These are phyloP conservation scores for Castor canadensis DNA, from an alignment of 2,113 vertebrate genomes.

Conservation along the genomic window DNA sequence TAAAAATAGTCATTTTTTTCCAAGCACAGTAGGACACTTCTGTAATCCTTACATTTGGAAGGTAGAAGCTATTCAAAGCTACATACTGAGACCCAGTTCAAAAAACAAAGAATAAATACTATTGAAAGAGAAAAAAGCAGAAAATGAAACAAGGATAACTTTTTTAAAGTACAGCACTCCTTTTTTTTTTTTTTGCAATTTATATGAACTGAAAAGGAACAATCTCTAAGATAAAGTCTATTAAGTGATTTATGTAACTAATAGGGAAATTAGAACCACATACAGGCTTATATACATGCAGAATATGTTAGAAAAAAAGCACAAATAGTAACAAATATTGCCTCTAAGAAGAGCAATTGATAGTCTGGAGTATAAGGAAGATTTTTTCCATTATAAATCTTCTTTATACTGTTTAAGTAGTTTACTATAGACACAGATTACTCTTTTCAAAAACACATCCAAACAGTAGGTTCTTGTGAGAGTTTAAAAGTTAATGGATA, in stretches of 20 bases:
- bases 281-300: not conserved
- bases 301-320: slow-evolving; percentile 34
- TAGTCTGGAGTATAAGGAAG: not conserved
- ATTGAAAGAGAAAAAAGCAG: not conserved
- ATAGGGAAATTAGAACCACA: slow-evolving; percentile 7
- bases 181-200: not conserved
- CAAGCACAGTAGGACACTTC: not conserved
- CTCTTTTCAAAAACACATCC: slow-evolving; percentile 32
- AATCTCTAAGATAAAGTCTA: not conserved
- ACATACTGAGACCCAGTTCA: too few relatives aligned
- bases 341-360: not conserved
- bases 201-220: not conserved
- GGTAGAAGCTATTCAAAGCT: too few relatives aligned
- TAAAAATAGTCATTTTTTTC: too few relatives aligned
- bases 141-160: not conserved
- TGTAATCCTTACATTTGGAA: not conserved
- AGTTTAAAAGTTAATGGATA: not conserved
- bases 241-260: not conserved
- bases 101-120: not conserved
- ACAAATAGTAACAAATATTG: not conserved
- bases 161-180: slow-evolving; percentile 1
- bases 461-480: not conserved
- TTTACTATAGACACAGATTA: not conserved
- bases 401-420: not conserved
- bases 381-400: not conserved